These are phyloP conservation scores for Marcusenius ussheri DNA, from an alignment of 2,113 vertebrate genomes.

Conservation along the genomic window DNA sequence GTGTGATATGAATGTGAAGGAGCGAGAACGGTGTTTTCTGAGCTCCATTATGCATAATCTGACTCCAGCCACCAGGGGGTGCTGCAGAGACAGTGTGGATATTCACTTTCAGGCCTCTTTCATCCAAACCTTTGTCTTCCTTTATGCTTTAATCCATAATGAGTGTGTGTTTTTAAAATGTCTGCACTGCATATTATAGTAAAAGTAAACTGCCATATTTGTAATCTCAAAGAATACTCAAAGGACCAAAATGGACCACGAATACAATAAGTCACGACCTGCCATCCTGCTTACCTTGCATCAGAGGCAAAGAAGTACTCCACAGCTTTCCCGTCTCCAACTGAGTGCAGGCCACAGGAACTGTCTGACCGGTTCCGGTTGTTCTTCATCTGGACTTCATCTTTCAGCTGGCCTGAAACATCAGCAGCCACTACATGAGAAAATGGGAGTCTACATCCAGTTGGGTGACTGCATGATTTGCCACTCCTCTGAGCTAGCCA, in stretches of 20 bases:
- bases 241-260: not conserved
- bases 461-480: not conserved
- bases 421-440: not conserved
- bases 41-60: not conserved
- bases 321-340: constrained; percentile 70
- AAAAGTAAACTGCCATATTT: not conserved
- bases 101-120: not conserved
- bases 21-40: not conserved
- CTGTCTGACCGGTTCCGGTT: constrained; percentile 63
- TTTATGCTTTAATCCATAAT: not conserved
- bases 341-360: constrained; percentile 68
- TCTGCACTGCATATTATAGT: not conserved
- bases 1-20: not conserved
- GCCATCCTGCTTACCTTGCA: constrained; percentile 71
- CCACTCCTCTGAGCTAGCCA: not conserved
- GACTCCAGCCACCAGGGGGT: constrained; percentile 5
- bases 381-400: constrained; percentile 51
- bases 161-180: not conserved
- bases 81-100: not conserved
- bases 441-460: not conserved
- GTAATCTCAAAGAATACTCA: not conserved
- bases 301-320: constrained; percentile 96
- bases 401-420: constrained; percentile 44
- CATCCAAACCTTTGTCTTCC: not conserved
- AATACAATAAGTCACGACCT: not conserved